Base-by-base conservation (phyloP, 2,113 vertebrate genomes). In the Pipra filicauda region DNA sequence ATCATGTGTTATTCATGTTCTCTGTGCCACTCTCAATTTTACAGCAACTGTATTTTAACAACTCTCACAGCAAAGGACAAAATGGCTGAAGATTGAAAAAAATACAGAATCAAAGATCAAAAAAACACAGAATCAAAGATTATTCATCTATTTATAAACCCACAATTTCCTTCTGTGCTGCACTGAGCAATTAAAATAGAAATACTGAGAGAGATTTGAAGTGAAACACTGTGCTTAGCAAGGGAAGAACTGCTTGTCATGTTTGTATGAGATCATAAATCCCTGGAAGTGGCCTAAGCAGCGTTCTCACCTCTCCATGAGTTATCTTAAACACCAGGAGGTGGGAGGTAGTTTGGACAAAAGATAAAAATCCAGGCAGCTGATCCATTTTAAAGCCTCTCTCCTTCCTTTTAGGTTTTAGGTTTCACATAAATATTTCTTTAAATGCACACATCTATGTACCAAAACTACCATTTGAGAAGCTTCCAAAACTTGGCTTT, bases 401-500 rank as follows among this genome's bases (percentile, higher is more conserved):
- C 80, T 69, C 22, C 0, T 69, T 86, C 54, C 65, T 88, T 87
- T 73, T 70, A 76, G 77, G 69, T 59, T 64, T 69, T 51, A 66
- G 46, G 90, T 93, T 91, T 35, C 91, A 97, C 74, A 71, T 89
- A 92, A 93, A 95, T 92, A 96, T 95, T 96, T 96, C 91, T 96
- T 94, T 81, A 87, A 67, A 95, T 64, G 91, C 87, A 48, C 64
- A 37, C 58, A 85, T 73, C 88, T 51, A 55, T 82, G 90, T 91
- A 96, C 73, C 77, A 95, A 95, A 93, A 96, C 94, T 76, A 94
- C 87, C 80, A 39, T 41, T 90, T 78, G 88, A 95, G 91, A 94
- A 91, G 87, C 94, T 93, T 95, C 91, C 95, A 96, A 97, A 95
- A 69, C 55, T 91, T 43, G 51, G 89, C 64, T 97, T 95, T 96